Percentiles rank a stretch among this genome's conserved stretches.
These are phyloP conservation scores for Euphonia xanthogaster DNA, from an alignment of 2,797 vertebrate genomes.

Conservation along the genomic window DNA sequence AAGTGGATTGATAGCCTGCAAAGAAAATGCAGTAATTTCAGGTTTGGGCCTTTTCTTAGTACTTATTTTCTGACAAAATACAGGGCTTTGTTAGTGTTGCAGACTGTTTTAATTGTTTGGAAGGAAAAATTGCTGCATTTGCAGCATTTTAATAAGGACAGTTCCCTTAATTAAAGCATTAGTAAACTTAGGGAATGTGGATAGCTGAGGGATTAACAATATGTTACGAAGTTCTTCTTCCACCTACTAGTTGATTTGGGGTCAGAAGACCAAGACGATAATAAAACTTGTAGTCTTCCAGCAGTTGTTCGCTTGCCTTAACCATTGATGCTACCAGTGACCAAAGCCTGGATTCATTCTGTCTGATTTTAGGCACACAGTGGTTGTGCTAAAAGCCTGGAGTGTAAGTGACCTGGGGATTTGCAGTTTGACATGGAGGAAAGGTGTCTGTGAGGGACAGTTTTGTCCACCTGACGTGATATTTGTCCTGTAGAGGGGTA, in stretches of 20 bases:
- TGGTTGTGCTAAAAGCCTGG: not conserved
- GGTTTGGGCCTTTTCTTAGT: not conserved
- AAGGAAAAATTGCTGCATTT: not conserved
- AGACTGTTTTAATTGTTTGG: not conserved
- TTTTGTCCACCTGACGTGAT: not conserved
- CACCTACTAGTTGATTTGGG: not conserved
- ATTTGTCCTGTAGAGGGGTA: not conserved
- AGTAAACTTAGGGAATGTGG: not conserved
- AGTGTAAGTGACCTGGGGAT: not conserved
- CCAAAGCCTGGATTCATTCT: not conserved
- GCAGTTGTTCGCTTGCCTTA: not conserved
- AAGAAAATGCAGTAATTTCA: not conserved
- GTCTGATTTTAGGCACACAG: not conserved
- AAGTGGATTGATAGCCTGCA: not conserved
- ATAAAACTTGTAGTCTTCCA: not conserved
- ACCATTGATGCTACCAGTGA: not conserved
- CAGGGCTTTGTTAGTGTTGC: not conserved
- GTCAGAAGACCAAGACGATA: not conserved
- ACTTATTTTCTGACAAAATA: not conserved
- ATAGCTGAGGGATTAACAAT: not conserved
- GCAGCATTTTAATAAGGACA: slow-evolving; percentile 3
- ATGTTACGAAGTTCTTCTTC: not conserved
- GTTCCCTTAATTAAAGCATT: slow-evolving; percentile 22
- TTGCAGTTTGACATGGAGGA: not conserved
- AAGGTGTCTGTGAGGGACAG: not conserved